phyloP scores from a whole-genome alignment of 2,113 vertebrate genomes.

The Podarcis raffonei region DNA sequence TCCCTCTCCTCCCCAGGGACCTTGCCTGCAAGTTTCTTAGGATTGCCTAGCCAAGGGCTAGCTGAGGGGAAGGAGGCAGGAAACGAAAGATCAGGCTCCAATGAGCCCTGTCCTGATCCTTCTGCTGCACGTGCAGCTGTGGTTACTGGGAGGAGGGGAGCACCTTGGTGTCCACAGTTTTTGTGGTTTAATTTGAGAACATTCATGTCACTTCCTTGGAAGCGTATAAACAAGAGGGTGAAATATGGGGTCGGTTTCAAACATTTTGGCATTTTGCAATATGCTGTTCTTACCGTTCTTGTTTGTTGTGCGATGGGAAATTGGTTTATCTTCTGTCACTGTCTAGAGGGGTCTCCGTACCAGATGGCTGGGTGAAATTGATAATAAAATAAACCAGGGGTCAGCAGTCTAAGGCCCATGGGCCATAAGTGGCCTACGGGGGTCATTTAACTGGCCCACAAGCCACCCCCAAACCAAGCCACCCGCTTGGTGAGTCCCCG shows the following conservation, averaged over 20 bases:
- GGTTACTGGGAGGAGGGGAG: no score
- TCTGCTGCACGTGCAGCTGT: neutral
- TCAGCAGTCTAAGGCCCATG: no score
- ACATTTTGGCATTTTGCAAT: neutral
- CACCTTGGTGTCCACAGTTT: neutral
- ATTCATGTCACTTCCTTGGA: neutral
- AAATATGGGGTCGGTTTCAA: neutral
- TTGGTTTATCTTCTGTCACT: neutral
- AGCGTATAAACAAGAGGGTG: neutral
- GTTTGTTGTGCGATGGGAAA: neutral
- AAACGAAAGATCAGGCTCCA: no score
- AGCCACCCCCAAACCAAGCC: no score
- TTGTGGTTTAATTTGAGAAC: neutral
- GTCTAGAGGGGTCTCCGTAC: no score
- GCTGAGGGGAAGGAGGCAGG: neutral
- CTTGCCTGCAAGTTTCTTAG: neutral
- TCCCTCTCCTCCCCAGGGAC: neutral
- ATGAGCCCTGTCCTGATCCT: neutral
- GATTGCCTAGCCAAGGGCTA: neutral
- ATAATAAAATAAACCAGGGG: neutral
- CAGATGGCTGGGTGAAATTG: neutral
- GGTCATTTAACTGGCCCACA: no score
- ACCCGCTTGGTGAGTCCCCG: no score
- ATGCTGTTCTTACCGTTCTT: neutral
- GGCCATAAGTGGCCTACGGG: no score